Conservation (phyloP, 2,113 vertebrate species). For the Oplegnathus fasciatus region DNA sequence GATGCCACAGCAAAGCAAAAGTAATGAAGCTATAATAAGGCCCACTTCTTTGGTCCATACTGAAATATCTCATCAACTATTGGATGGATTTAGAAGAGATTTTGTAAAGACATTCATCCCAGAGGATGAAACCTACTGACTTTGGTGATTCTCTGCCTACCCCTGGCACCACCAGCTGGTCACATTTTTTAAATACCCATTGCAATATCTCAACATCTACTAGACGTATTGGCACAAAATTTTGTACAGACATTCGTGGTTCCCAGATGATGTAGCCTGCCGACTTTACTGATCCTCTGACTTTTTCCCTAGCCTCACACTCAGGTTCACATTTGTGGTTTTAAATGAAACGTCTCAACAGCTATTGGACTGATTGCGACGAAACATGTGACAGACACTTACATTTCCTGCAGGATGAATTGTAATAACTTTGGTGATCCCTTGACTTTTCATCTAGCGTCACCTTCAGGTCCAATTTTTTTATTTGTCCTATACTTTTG, state of each 20-base stretch:
- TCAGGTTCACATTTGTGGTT: background rate
- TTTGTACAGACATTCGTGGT: background rate
- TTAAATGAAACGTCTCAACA: background rate
- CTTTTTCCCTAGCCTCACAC: background rate
- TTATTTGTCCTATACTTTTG: no score
- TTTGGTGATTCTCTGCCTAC: background rate
- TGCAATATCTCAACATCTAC: no score
- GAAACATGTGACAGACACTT: no score
- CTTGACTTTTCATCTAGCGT: background rate
- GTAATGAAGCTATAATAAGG: background rate
- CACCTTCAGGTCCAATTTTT: no score
- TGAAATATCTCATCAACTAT: background rate
- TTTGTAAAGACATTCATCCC: background rate
- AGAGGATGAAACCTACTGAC: background rate
- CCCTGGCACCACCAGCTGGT: no score
- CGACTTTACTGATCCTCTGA: background rate
- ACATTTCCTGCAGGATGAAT: no score
- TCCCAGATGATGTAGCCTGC: background rate
- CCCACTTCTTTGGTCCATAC: background rate
- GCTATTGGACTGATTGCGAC: background rate
- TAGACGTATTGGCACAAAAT: no score
- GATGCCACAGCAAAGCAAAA: constrained; percentile 1
- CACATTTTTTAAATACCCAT: no score
- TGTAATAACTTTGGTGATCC: background rate
- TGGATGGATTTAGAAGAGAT: background rate